Conservation (phyloP, 2,113 vertebrate species). For the Perca flavescens region DNA sequence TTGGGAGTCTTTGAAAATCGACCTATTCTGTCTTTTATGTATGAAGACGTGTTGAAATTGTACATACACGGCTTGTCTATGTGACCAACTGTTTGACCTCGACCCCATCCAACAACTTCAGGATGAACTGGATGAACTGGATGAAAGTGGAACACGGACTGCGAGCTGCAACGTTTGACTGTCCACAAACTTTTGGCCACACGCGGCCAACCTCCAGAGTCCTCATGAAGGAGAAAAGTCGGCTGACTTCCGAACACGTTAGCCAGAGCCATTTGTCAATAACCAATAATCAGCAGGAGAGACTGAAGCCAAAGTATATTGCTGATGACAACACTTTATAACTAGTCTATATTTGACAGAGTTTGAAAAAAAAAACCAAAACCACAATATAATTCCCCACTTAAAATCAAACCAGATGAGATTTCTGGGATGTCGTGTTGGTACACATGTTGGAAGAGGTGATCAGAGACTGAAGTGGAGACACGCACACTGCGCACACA, state of each 20-base stretch:
- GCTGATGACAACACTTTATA: slow-evolving; percentile 17
- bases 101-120: not conserved
- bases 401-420: slow-evolving; percentile 31
- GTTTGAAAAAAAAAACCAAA: slow-evolving; percentile 38
- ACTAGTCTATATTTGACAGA: slow-evolving; percentile 18
- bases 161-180: not conserved
- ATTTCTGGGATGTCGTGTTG: not conserved
- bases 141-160: not conserved
- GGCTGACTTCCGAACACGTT: not conserved
- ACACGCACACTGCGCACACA: not conserved
- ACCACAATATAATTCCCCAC: slow-evolving; percentile 7
- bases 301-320: not conserved
- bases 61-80: not conserved
- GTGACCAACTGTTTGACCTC: not conserved
- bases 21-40: too few relatives aligned
- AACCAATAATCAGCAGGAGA: slow-evolving; percentile 15
- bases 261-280: slow-evolving; percentile 41
- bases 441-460: not conserved
- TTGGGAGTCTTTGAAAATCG: too few relatives aligned
- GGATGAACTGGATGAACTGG: not conserved
- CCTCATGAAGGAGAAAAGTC: not conserved
- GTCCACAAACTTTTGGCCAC: slow-evolving; percentile 18
- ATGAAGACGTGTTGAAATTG: not conserved
- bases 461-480: not conserved
- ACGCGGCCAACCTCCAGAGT: not conserved